Base-by-base conservation (phyloP, 2,888 invertebrate genomes). In the Oxyteleia sp. region DNA sequence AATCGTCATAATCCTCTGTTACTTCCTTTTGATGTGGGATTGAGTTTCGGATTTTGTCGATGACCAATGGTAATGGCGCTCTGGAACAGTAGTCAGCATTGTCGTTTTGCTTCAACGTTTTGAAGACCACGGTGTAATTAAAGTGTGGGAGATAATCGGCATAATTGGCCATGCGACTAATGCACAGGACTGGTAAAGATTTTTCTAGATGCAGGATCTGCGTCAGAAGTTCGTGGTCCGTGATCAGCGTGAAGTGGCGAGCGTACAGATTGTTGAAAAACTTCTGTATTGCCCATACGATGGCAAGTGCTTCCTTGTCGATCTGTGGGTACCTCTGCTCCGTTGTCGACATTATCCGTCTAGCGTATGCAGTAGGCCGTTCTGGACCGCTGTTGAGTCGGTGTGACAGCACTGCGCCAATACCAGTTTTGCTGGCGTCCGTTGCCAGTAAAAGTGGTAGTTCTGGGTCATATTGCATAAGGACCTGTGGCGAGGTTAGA, bases 401-500 rank as follows among this genome's bases (percentile, higher is more conserved):
- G 7, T 13, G 41, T 4, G 41, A 41, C 10, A 41, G 41, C 2
- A 41, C 41, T 13, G 41, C 41, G 1, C 13, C 41, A 13, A 41
- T 2, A 2, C 41, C 41, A 13, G 41, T 41, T 41, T 13, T 41
- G 41, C 41, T 41, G n/a, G 41, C 41, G 7, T 41, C 41, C 2
- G 41, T 13, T n/a, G 41, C 41, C 13, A 41, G 7, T 7, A 41
- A 2, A n/a, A 41, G 2, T 1, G 41, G 13, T 13, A 41, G 16
- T 3, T 35, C 26, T 16, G 66, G 66, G 16, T 66, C 49, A 11
- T 66, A 49, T 23, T 23, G 29, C 26, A 55, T 69, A 2, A 53
- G 29, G 7, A 69, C 55, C 29, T 69, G 55, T 1, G 53, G 53
- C 23, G n/a, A n/a, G n/a, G n/a, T n/a, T n/a, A n/a, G n/a, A n/a